Conservation (phyloP, 2,113 vertebrate species). For the Myotis brandtii region DNA sequence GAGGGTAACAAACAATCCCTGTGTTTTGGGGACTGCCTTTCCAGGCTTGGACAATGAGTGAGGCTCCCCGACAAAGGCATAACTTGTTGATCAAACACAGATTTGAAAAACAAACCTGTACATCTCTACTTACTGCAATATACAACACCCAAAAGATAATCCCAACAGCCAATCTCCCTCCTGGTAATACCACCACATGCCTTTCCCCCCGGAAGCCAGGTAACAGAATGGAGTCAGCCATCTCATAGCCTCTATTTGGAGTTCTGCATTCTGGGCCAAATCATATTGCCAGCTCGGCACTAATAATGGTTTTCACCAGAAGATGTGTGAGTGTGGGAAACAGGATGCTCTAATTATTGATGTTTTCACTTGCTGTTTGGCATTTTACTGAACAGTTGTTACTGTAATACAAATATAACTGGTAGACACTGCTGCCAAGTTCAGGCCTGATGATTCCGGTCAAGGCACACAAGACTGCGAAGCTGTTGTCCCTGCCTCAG, state of each 20-base stretch:
- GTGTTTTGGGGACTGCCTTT: background rate
- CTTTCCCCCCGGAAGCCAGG: background rate
- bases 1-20: background rate
- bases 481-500: fast-evolving
- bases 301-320: background rate
- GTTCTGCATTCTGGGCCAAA: background rate
- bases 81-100: background rate
- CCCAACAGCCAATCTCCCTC: background rate
- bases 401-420: background rate
- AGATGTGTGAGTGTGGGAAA: background rate
- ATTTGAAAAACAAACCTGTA: background rate
- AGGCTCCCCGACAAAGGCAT: background rate
- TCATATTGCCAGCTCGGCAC: background rate
- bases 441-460: background rate
- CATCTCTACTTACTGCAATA: background rate
- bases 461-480: fast-evolving
- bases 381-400: background rate
- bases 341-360: slow-evolving; percentile 40
- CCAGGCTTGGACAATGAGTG: no score
- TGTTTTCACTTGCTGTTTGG: slow-evolving; percentile 26
- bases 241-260: background rate
- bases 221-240: background rate
- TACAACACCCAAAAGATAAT: background rate
- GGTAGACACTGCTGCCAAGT: background rate
- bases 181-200: background rate